These are phyloP conservation scores for Cactoblastis cactorum DNA, from an alignment of 2,888 invertebrate species.

Conservation along the genomic window DNA sequence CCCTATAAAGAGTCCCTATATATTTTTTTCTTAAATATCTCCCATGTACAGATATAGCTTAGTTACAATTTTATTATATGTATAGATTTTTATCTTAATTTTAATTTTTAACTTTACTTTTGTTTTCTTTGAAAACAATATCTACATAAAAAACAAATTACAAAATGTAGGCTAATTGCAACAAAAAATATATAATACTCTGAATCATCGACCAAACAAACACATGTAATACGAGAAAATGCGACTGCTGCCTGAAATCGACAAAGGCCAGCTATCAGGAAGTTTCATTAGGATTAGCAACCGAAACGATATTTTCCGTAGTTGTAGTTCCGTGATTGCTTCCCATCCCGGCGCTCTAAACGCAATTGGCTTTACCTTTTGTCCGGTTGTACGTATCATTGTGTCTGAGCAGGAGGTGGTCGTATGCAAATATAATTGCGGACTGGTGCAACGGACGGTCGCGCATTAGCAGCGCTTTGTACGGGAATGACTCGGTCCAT, in stretches of 20 bases:
- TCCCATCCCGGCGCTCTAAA: constrained; percentile 25
- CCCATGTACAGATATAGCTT: no score
- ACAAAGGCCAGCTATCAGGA: constrained; percentile 3
- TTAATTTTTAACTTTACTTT: no score
- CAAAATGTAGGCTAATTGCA: no score
- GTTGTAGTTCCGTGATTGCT: constrained; percentile 18
- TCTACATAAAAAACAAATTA: no score
- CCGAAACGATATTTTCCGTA: constrained; percentile 3
- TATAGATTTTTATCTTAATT: no score
- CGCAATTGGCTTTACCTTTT: constrained; percentile 41
- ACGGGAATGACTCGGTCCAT: constrained; percentile 66
- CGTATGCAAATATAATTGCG: constrained; percentile 73
- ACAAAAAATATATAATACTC: no score
- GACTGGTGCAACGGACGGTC: constrained; percentile 56
- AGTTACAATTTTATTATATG: no score
- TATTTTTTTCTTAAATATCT: no score
- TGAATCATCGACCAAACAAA: not conserved
- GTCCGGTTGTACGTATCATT: constrained; percentile 39
- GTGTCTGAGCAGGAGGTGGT: constrained; percentile 44
- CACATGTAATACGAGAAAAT: not conserved
- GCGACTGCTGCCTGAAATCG: not conserved
- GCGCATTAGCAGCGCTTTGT: constrained; percentile 70
- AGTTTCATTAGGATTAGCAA: constrained; percentile 9
- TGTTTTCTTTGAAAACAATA: no score
- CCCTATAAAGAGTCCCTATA: no score